Percentiles rank a stretch among this genome's conserved stretches.
Evolutionary conservation across 1,140 invertebrate genomes (phyloP).

Genomic region (Leptinotarsa lineolata): DNA sequence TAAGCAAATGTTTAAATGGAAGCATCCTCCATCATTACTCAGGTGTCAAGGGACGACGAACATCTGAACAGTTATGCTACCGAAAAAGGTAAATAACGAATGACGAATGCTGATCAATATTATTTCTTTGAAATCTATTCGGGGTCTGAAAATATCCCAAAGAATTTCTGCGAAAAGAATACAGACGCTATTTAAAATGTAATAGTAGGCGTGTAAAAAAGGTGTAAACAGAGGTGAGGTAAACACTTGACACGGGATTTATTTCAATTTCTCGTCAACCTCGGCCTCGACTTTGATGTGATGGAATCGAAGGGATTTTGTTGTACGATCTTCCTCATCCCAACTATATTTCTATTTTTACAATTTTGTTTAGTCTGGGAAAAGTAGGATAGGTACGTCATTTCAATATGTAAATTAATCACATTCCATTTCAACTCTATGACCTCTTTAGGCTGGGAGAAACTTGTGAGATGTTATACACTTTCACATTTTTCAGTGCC

Average conservation of each 20-base stretch:
- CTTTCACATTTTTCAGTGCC: conserved; percentile 39
- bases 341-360: not conserved
- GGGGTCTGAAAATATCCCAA: not conserved
- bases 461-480: conserved; percentile 21
- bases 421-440: conserved; percentile 43
- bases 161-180: not conserved
- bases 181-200: not conserved
- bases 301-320: too few relatives aligned
- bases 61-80: conserved; percentile 87
- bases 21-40: conserved; percentile 97
- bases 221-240: conserved; percentile 30
- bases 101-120: conserved; percentile 1
- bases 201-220: conserved; percentile 37
- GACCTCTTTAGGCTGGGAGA: conserved; percentile 44
- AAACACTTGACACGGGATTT: conserved; percentile 22
- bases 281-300: not conserved
- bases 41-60: conserved; percentile 95
- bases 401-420: conserved; percentile 25
- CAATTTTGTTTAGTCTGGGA: conserved; percentile 16
- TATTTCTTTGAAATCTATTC: not conserved
- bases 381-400: conserved; percentile 23
- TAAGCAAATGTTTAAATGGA: conserved; percentile 88
- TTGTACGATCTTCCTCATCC: too few relatives aligned
- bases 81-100: conserved; percentile 83
- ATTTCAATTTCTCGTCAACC: not conserved